phyloP scores from a whole-genome alignment of 2,113 vertebrate genomes.

The Albula goreensis region DNA sequence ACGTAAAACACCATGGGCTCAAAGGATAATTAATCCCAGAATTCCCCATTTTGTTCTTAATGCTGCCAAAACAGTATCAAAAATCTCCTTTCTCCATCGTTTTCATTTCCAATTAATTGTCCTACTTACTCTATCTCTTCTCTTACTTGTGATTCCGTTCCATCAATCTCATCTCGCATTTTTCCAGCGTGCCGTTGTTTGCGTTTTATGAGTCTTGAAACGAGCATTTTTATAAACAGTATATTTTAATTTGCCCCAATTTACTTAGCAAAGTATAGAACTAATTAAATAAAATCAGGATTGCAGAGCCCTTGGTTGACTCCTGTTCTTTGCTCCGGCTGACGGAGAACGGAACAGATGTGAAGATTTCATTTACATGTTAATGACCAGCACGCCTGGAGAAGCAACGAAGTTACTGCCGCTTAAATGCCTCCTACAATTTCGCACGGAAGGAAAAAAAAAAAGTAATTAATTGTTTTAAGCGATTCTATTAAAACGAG shows the following conservation, averaged over 20 bases:
- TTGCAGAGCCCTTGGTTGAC: background rate
- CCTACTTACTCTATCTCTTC: background rate
- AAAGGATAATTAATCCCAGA: background rate
- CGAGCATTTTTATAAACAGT: background rate
- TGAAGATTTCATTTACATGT: constrained; percentile 94
- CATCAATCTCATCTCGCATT: too few species aligned
- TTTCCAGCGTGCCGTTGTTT: too few species aligned
- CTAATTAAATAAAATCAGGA: background rate
- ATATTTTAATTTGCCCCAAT: background rate
- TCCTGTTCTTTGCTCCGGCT: constrained; percentile 70
- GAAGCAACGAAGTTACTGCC: constrained; percentile 84
- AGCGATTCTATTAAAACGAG: constrained; percentile 83
- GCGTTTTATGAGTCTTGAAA: too few species aligned
- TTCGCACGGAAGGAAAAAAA: constrained; percentile 76
- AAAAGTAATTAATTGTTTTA: constrained; percentile 89
- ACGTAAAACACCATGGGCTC: background rate
- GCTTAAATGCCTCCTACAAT: constrained; percentile 86
- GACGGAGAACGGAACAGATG: constrained; percentile 88
- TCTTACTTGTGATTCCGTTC: too few species aligned
- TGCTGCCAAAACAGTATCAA: background rate
- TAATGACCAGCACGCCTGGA: constrained; percentile 90
- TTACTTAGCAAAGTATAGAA: background rate
- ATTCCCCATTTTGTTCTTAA: background rate
- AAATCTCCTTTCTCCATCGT: background rate
- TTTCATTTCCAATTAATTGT: background rate